Base-by-base conservation (phyloP, 2,888 invertebrate genomes). In the Xestia xanthographa region DNA sequence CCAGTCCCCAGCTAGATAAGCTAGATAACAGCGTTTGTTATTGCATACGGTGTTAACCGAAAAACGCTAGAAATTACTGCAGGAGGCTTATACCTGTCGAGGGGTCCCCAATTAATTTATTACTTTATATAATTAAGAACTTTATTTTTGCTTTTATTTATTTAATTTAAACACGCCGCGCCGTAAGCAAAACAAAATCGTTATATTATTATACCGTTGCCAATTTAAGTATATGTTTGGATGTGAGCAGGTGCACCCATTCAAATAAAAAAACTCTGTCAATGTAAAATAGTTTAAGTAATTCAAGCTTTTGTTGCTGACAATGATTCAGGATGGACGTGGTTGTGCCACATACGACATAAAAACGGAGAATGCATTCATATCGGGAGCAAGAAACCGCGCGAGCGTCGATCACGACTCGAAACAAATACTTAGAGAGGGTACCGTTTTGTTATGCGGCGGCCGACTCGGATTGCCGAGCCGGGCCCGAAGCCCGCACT, bases 371-470 rank as follows among this genome's bases (percentile, higher is more conserved):
- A 77, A 82, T 83, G 75, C 76, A 82, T 81, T 68, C 75, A 79
- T 68, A 83, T 80, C 78, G 82, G 78, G 85, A 83, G 84, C 85
- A 88, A 90, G 89, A 89, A 90, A 89, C 82, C 86, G 70, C 74
- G 73, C 88, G 86, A 86, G 86, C 79, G 84, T 86, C 82, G 88
- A 91, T 92, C 90, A 91, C 91, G 91, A 90, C 82, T 89, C 77
- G 87, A 87, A 85, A 88, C 86, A 87, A 90, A 91, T 90, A 88
- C 86, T 82, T 75, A 68, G 72, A 68, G 71, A 68, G 72, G 89
- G 91, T 93, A 91, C 92, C 90, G 92, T 92, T 93, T 90, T 91
- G 90, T 92, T 87, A 92, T 90, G 88, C 86, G 80, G 88, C 82
- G 83, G 87, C 72, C 88, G 87, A 86, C 79, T 86, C 73, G 88